A percentile compares a stretch with the other conserved stretches of the same genome.
Conservation (phyloP, 2,888 invertebrate genomes). For the Eremobia ochroleuca region DNA sequence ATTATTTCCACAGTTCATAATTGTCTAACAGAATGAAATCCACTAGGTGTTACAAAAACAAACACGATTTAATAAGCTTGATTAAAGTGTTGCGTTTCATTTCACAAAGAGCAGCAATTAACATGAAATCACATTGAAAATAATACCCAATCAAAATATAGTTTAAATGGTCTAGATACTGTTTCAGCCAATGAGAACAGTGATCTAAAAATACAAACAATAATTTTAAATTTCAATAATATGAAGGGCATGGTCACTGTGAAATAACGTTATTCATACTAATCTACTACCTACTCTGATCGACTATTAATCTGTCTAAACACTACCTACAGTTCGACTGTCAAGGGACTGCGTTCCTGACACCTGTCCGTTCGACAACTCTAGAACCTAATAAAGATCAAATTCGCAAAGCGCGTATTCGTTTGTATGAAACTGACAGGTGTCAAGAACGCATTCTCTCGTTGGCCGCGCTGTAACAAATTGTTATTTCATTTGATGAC, state of each 20-base stretch:
- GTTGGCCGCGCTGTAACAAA: no score
- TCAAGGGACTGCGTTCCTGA: no score
- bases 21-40: not conserved
- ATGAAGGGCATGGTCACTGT: not conserved
- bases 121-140: not conserved
- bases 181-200: not conserved
- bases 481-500: not conserved
- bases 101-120: not conserved
- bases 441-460: no score
- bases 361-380: no score
- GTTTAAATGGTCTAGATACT: not conserved
- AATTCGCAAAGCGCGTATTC: no score
- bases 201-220: not conserved
- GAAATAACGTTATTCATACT: not conserved
- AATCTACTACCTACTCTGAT: no score
- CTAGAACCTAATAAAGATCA: no score
- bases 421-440: no score
- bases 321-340: no score
- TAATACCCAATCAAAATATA: not conserved
- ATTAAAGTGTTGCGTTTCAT: not conserved
- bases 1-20: not conserved
- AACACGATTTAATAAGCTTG: not conserved
- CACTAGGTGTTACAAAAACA: not conserved
- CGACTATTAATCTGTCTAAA: no score
- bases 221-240: no score